phyloP scores from a whole-genome alignment of 2,113 vertebrate genomes.

The Aegithalos caudatus region DNA sequence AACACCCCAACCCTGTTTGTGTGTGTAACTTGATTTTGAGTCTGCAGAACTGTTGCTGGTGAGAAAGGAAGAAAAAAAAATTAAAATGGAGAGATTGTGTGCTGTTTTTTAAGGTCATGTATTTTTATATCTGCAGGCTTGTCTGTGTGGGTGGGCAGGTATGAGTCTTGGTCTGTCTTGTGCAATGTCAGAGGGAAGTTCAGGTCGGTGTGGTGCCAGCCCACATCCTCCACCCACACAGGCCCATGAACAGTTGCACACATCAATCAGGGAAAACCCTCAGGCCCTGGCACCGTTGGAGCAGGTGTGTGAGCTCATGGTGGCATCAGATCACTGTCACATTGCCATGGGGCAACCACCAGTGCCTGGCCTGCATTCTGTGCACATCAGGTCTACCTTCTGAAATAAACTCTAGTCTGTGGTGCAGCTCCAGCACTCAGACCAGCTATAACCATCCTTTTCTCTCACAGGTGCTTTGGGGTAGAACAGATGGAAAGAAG shows the following conservation, averaged over 20 bases:
- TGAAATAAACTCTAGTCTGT: background rate
- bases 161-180: background rate
- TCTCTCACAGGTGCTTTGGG: background rate
- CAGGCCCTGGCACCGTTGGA: slow-evolving; percentile 44
- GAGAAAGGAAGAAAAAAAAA: background rate
- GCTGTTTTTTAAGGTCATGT: slow-evolving; percentile 63
- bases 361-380: background rate
- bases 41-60: background rate
- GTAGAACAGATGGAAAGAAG: background rate
- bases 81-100: background rate
- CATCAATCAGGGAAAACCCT: slow-evolving; percentile 71
- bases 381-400: background rate
- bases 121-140: slow-evolving; percentile 22
- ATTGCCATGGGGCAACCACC: background rate
- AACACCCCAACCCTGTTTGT: background rate
- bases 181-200: slow-evolving; percentile 34
- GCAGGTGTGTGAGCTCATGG: slow-evolving; percentile 60
- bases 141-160: slow-evolving; percentile 28
- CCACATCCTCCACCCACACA: slow-evolving; percentile 73
- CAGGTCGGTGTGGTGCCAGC: background rate
- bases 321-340: background rate
- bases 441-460: background rate
- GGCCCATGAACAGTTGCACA: slow-evolving; percentile 44
- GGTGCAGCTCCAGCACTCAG: background rate
- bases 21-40: background rate